Conservation (phyloP, 2,113 vertebrate genomes). For the Eira barbara region DNA sequence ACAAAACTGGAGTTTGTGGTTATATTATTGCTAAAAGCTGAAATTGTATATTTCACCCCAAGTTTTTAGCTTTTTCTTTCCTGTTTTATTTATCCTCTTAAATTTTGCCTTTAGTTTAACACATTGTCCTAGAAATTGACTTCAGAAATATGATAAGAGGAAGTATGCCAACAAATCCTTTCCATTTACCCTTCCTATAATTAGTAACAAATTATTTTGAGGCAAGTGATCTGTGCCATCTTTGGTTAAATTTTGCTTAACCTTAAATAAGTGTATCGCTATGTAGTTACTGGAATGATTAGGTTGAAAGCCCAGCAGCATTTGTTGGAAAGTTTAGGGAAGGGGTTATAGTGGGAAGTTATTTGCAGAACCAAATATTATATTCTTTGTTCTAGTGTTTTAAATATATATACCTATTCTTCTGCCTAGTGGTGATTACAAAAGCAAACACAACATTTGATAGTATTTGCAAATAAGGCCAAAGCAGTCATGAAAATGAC, state of each 20-base stretch:
- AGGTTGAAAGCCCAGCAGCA: slow-evolving; percentile 53
- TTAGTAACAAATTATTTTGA: slow-evolving; percentile 63
- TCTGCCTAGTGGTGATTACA: not conserved
- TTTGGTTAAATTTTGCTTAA: slow-evolving; percentile 73
- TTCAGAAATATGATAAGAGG: slow-evolving; percentile 11
- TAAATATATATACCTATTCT: slow-evolving; percentile 37
- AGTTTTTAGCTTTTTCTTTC: not conserved
- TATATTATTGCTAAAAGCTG: not conserved
- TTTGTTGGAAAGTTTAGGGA: slow-evolving; percentile 56
- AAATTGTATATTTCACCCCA: not conserved
- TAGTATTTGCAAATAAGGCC: slow-evolving; percentile 68
- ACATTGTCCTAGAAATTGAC: slow-evolving; percentile 1
- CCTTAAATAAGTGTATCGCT: slow-evolving; percentile 68
- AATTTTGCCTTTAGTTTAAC: not conserved
- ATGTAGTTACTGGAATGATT: slow-evolving; percentile 22
- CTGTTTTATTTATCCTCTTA: not conserved
- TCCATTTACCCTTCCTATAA: slow-evolving; percentile 15
- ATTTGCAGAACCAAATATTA: slow-evolving; percentile 32
- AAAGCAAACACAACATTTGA: slow-evolving; percentile 50
- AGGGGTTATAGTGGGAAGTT: not conserved
- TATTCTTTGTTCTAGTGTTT: slow-evolving; percentile 62
- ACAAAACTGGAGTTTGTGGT: not conserved
- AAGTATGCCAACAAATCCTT: slow-evolving; percentile 45
- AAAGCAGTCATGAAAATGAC: slow-evolving; percentile 64
- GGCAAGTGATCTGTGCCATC: slow-evolving; percentile 55